Percentiles rank a stretch among this genome's conserved stretches.
These are phyloP conservation scores for Oryctolagus cuniculus DNA, from an alignment of 2,113 vertebrate genomes.

Conservation along the genomic window mOryCun1.1 NC_091453.1:38369501-38370000, in stretches of 20 bases:
- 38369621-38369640: not conserved
- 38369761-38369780: slow-evolving; percentile 36
- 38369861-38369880: slow-evolving; percentile 96
- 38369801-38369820: slow-evolving; percentile 98
- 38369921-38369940: slow-evolving; percentile 96
- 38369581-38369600: slow-evolving; percentile 52
- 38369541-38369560: slow-evolving; percentile 34
- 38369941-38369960: slow-evolving; percentile 96
- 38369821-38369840: slow-evolving; percentile 96
- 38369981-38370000: slow-evolving; percentile 98
- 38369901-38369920: slow-evolving; percentile 98
- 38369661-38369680: slow-evolving; percentile 58
- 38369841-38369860: slow-evolving; percentile 97
- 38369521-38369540: not conserved
- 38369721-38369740: slow-evolving; percentile 43
- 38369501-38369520: slow-evolving; percentile 63
- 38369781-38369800: slow-evolving; percentile 87
- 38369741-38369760: slow-evolving; percentile 35
- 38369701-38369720: not conserved
- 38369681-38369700: not conserved
- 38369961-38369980: slow-evolving; percentile 98
- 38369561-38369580: not conserved
- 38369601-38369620: not conserved
- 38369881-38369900: slow-evolving; percentile 99
- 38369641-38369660: not conserved